phyloP scores from a whole-genome alignment of 2,888 invertebrate genomes.

The Hofmannophila pseudospretella region DNA sequence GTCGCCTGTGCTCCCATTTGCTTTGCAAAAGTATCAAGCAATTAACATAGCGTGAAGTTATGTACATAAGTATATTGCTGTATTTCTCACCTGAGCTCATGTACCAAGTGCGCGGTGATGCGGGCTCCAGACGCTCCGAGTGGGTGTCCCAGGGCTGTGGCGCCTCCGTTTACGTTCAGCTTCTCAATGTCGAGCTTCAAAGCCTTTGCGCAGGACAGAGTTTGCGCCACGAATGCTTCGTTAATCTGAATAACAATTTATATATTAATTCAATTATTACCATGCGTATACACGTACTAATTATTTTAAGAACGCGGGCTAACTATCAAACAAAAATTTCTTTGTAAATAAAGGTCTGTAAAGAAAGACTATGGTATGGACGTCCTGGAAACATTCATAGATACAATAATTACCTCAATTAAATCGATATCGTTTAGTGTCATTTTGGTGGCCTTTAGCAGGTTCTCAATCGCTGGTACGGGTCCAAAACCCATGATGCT shows the following conservation, averaged over 20 bases:
- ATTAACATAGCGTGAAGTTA: no score
- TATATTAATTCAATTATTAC: no score
- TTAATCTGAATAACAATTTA: conserved; percentile 84
- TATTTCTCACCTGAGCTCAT: conserved; percentile 92
- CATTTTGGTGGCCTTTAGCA: conserved; percentile 88
- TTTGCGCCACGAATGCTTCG: conserved; percentile 98
- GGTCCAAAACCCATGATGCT: conserved; percentile 99
- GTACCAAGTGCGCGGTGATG: conserved; percentile 93
- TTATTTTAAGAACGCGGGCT: no score
- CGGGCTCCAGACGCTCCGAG: conserved; percentile 96
- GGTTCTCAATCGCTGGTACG: conserved; percentile 92
- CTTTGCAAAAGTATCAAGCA: no score
- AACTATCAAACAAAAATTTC: no score
- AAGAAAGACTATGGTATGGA: no score
- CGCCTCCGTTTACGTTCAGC: conserved; percentile 96
- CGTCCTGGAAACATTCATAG: no score
- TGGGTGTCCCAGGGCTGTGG: conserved; percentile 98
- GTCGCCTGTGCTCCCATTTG: no score
- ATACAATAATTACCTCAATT: conserved; percentile 93
- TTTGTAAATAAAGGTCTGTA: background rate
- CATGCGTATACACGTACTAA: conserved; percentile 10
- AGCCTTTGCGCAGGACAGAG: conserved; percentile 93
- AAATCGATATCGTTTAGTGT: conserved; percentile 93
- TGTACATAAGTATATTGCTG: no score
- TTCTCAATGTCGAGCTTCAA: conserved; percentile 91